phyloP scores from a whole-genome alignment of 2,888 invertebrate species.

The Blastobasis adustella region DNA sequence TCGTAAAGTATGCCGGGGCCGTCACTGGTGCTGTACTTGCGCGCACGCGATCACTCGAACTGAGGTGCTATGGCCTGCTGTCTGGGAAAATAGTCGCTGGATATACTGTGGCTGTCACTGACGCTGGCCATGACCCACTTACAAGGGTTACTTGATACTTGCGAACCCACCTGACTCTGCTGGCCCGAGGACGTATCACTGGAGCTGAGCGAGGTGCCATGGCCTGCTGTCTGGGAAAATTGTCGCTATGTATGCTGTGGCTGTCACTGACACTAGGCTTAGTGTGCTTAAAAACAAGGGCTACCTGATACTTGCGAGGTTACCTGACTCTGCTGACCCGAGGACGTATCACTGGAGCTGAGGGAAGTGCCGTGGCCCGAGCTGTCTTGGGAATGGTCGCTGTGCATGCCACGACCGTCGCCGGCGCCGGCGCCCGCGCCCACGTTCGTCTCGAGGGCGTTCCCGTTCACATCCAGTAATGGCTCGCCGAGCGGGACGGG shows the following conservation, averaged over 20 bases:
- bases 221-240: too few relatives aligned
- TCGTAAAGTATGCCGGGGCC: too few relatives aligned
- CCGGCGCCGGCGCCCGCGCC: constrained; percentile 54
- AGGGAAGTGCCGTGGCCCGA: constrained; percentile 57
- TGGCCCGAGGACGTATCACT: neutral
- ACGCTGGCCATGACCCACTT: too few relatives aligned
- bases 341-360: constrained; percentile 50
- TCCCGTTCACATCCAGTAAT: constrained; percentile 43
- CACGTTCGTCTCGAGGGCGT: constrained; percentile 31
- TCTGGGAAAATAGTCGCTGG: neutral
- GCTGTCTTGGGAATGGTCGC: constrained; percentile 57
- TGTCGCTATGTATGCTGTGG: neutral
- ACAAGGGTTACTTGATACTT: neutral
- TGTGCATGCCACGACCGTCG: constrained; percentile 63
- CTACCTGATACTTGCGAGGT: constrained; percentile 1
- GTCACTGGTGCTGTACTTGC: too few relatives aligned
- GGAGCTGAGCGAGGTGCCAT: neutral
- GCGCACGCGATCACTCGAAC: neutral
- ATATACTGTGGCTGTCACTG: neutral
- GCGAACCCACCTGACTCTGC: neutral
- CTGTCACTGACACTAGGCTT: neutral
- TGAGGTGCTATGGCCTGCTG: neutral
- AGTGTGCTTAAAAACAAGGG: too few relatives aligned
- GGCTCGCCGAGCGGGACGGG: constrained; percentile 29
- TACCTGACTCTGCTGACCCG: constrained; percentile 50